Evolutionary conservation across 2,113 vertebrate genomes (phyloP), one percentile per base, ranked within the genome.

Genomic region (Myrmecophaga tridactyla): DNA sequence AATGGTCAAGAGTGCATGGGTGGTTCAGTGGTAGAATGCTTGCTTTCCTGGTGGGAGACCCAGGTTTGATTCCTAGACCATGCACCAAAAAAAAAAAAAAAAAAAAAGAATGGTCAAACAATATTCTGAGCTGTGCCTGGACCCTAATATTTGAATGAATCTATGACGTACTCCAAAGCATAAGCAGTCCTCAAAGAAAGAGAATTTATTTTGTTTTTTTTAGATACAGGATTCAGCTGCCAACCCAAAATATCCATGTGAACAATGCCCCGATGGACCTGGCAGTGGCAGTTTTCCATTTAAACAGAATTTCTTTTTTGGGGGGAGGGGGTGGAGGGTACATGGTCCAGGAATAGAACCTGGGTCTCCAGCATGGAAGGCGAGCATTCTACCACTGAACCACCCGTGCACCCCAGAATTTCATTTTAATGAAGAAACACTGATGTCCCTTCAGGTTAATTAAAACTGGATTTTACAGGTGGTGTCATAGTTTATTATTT

Each of bases 381-480:
- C n/a, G n/a, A n/a, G n/a, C n/a, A n/a, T n/a, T n/a, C n/a, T n/a
- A n/a, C n/a, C n/a, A n/a, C n/a, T n/a, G n/a, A n/a, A n/a, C n/a
- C n/a, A n/a, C n/a, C n/a, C n/a, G n/a, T n/a, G n/a, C n/a, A n/a
- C n/a, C n/a, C n/a, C 31, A 82, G 43, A 94, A 97, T 83, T 97
- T 95, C 78, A 92, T 80, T 92, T 89, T 86, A 76, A 90, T 60
- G 60, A 96, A 96, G 94, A 86, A 90, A 90, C 77, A 94, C 3
- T 48, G 86, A 93, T 86, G 36, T 62, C 53, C 76, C 89, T 94
- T 96, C 72, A 65, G 94, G 92, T 93, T 96, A 85, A 96, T 96
- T 94, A 97, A 95, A 95, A 95, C 36, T 12, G 69, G 90, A 95
- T 96, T 96, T 95, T 67, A 92, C 67, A 95, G 81, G 81, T 92